Conservation (phyloP, 1,140 invertebrate species). For the Cryptotermes secundus region DNA sequence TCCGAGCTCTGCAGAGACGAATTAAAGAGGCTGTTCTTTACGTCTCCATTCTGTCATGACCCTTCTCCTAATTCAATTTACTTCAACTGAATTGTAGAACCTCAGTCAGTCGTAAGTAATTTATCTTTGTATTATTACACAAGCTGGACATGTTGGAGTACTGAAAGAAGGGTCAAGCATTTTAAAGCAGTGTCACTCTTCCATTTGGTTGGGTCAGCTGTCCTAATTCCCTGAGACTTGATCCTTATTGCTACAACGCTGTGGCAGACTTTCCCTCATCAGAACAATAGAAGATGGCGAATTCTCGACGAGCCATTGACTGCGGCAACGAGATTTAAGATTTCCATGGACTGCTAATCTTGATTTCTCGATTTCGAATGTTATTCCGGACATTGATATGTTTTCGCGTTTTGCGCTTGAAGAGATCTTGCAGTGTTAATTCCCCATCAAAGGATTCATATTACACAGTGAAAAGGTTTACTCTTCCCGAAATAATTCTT, state of each 20-base stretch:
- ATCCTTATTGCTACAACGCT: neutral
- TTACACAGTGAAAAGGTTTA: too few species aligned
- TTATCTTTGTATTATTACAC: neutral
- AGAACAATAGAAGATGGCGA: too few species aligned
- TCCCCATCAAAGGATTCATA: too few species aligned
- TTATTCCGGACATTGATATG: too few species aligned
- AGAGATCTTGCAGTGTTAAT: too few species aligned
- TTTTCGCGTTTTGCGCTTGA: too few species aligned
- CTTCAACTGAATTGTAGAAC: neutral
- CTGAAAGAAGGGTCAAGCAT: neutral
- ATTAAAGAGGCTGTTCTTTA: neutral
- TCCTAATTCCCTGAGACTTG: neutral
- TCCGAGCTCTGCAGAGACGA: too few species aligned
- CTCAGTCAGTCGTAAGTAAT: neutral
- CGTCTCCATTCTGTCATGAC: neutral
- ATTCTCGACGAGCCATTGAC: too few species aligned
- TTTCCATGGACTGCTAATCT: too few species aligned
- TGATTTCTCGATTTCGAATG: too few species aligned
- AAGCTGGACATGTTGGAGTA: neutral
- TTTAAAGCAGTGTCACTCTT: neutral
- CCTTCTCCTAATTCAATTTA: neutral
- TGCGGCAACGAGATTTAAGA: too few species aligned
- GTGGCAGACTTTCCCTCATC: neutral
- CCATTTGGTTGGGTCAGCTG: neutral
- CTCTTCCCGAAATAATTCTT: too few species aligned